Evolutionary conservation across 2,797 vertebrate genomes (phyloP).

Genomic region (Sciurus carolinensis): DNA sequence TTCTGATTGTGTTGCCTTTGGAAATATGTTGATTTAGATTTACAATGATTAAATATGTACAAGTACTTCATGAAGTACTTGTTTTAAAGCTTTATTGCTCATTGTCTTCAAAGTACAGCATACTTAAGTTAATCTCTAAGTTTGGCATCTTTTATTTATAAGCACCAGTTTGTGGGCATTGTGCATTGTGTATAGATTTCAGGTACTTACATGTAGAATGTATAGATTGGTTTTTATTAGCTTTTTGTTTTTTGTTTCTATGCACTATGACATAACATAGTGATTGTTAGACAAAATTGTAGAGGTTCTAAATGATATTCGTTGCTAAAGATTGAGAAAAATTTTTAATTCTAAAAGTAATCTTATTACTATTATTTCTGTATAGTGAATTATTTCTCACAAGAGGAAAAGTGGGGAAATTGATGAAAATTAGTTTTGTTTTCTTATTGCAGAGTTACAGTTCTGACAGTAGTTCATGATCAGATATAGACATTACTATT

Average conservation of each 20-base stretch:
- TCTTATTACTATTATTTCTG: background rate
- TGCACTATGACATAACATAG: background rate
- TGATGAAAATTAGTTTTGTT: conserved; percentile 71
- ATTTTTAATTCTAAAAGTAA: conserved; percentile 60
- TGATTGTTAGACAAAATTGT: conserved; percentile 63
- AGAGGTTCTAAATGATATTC: conserved; percentile 66
- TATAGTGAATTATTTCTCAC: conserved; percentile 60
- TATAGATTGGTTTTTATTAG: conserved; percentile 41
- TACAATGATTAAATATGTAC: conserved; percentile 44
- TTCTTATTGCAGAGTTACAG: conserved; percentile 46
- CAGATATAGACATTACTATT: background rate
- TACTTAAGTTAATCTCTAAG: conserved; percentile 47
- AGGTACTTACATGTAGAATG: conserved; percentile 64
- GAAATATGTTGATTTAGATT: conserved; percentile 43
- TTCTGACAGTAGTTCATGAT: conserved; percentile 36
- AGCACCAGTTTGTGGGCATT: conserved; percentile 47
- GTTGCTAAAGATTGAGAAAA: conserved; percentile 62
- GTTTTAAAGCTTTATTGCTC: conserved; percentile 62
- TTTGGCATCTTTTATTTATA: conserved; percentile 66
- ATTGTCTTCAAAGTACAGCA: conserved; percentile 52
- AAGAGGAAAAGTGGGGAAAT: conserved; percentile 57
- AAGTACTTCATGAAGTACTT: conserved; percentile 45
- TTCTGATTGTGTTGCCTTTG: conserved; percentile 57
- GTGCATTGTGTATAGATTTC: conserved; percentile 59
- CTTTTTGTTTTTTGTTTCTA: conserved; percentile 67